Percentiles rank a stretch among this genome's conserved stretches.
phyloP scores from a whole-genome alignment of 2,113 vertebrate species.

The Aepyceros melampus region DNA sequence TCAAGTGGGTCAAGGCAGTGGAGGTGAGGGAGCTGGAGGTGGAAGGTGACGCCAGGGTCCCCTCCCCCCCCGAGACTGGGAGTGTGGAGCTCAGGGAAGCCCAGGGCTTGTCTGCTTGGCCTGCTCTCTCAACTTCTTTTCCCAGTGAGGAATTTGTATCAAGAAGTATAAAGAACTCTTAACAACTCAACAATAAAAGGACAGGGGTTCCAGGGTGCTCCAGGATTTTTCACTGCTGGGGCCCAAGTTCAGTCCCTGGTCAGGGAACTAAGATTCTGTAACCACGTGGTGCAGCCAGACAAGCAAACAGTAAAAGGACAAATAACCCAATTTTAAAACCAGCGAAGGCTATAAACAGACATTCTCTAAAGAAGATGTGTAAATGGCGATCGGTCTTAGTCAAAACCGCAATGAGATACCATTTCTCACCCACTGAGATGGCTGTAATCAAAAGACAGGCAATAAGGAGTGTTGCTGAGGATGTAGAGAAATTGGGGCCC shows the following conservation, averaged over 20 bases:
- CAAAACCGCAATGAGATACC: background rate
- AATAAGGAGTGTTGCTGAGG: too few species aligned
- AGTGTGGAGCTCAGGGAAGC: background rate
- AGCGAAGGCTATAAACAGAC: background rate
- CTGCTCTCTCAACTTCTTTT: background rate
- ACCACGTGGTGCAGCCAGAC: background rate
- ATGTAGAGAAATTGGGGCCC: rapidly evolving
- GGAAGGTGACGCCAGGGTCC: background rate
- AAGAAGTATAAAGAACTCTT: background rate
- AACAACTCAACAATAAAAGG: background rate
- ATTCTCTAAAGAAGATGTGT: background rate
- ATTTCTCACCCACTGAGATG: background rate
- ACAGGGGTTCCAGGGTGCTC: background rate
- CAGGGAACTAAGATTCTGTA: background rate
- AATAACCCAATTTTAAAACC: background rate
- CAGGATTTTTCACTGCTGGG: background rate
- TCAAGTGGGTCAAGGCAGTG: background rate
- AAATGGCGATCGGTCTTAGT: background rate
- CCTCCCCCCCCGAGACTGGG: background rate
- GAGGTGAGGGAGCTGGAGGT: background rate
- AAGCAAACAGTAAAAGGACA: background rate
- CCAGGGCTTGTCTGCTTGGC: background rate
- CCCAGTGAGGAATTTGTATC: background rate
- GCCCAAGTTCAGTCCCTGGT: background rate
- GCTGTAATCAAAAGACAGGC: background rate